These are phyloP conservation scores for Formica aserva DNA, from an alignment of 2,888 invertebrate species.

Conservation along the genomic window DNA sequence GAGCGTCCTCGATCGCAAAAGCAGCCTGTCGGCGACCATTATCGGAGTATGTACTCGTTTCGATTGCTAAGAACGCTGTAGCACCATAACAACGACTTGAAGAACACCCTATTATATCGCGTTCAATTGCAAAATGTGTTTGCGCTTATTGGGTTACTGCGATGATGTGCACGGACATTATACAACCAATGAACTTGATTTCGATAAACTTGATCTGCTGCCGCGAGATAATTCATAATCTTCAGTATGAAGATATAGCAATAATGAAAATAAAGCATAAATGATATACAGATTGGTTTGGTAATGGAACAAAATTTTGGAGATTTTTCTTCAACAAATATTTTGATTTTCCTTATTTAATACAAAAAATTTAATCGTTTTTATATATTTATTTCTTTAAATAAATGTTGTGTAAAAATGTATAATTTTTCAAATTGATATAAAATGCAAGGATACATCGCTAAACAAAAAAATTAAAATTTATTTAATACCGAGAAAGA, in stretches of 20 bases:
- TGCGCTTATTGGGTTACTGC: constrained; percentile 13
- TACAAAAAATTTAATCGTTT: neutral
- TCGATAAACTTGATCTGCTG: neutral
- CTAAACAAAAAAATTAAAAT: neutral
- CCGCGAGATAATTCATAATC: neutral
- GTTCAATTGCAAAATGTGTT: constrained; percentile 7
- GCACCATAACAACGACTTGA: constrained; percentile 9
- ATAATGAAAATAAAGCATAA: neutral
- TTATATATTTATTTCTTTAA: neutral
- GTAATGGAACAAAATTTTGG: neutral
- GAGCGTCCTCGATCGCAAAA: constrained; percentile 19
- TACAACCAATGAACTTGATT: constrained; percentile 13
- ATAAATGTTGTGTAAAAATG: neutral
- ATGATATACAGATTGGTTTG: neutral
- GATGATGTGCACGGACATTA: constrained; percentile 1
- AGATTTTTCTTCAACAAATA: neutral
- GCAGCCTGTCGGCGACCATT: constrained; percentile 12
- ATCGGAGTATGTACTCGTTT: constrained; percentile 25
- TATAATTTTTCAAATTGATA: neutral
- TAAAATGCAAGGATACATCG: neutral
- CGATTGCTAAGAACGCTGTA: constrained; percentile 27
- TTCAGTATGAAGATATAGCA: neutral
- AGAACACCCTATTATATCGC: constrained; percentile 21
- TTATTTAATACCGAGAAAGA: neutral
- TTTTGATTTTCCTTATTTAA: neutral